Base-by-base conservation (phyloP, 2,797 vertebrate species). In the Alcedo atthis region DNA sequence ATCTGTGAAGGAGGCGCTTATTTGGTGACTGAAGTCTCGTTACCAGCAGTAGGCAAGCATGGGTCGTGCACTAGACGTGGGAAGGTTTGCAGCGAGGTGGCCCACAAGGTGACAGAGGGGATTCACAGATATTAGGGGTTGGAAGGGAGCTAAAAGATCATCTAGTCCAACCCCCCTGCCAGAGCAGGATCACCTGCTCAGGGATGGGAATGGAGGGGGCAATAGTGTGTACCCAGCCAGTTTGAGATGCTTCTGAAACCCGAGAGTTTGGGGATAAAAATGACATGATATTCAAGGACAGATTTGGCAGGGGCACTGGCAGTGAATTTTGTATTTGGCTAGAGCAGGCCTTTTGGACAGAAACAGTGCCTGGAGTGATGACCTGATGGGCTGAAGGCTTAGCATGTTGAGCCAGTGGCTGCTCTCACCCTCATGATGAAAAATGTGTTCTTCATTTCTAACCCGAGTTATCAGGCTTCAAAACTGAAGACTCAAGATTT, bases 51-150 rank as follows among this genome's bases (percentile, higher is more conserved):
- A 42, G 13, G 66, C 43, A 9, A 16, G 13, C 30, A 26, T 16
- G 5, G 33, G 46, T 7, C 40, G 55, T 4, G 18, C 30, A 0
- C n/a, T 14, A 4, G 33, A 2, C 15, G 0, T 0, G 33, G 61
- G 35, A 13, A 30, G 6, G n/a, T 28, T 28, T 43, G 55, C 4
- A 0, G 43, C 17, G 40, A 30, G 64, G 12, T 26, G 20, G 46
- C 10, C 11, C 11, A 35, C 35, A 35, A 8, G 12, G 40, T 43
- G 12, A 58, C 14, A 28, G 28, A 21, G 33, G 12, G 37, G 35
- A 35, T 35, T 35, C 35, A 35, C 35, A 35, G 35, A 35, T 35
- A 35, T 10, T 35, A 35, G 35, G 10, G 35, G 35, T 35, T 35
- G 35, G 35, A 35, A 35, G 35, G 35, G 35, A 35, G 5, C 35